A percentile compares a stretch with the other conserved stretches of the same genome.
phyloP scores from a whole-genome alignment of 2,113 vertebrate genomes.

The Etheostoma cragini region DNA sequence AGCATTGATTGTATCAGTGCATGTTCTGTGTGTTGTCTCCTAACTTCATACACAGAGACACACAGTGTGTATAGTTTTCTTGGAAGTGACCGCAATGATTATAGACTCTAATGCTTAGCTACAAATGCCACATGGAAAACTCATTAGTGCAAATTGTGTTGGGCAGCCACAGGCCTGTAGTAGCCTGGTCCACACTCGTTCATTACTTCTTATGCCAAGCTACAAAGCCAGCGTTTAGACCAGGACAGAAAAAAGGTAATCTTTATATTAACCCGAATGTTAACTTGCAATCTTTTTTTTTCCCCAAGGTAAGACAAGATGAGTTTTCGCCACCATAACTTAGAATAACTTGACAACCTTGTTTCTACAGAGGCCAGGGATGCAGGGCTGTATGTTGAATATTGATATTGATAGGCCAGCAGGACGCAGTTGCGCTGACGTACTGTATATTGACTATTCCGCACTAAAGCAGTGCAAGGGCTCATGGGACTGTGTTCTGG shows the following conservation, averaged over 20 bases:
- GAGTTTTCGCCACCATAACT: slow-evolving; percentile 18
- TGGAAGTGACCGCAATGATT: slow-evolving; percentile 57
- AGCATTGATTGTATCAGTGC: slow-evolving; percentile 46
- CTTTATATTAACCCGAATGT: not conserved
- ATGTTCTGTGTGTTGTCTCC: slow-evolving; percentile 20
- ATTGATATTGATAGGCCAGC: not conserved
- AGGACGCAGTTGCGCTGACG: too few relatives aligned
- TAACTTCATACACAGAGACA: slow-evolving; percentile 25
- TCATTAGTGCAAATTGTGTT: slow-evolving; percentile 62
- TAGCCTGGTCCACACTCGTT: slow-evolving; percentile 16
- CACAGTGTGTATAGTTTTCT: slow-evolving; percentile 45
- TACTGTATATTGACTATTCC: not conserved
- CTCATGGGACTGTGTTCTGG: too few relatives aligned
- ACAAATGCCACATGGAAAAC: slow-evolving; percentile 75
- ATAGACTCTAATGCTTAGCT: slow-evolving; percentile 60
- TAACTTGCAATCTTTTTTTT: not conserved
- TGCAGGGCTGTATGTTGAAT: not conserved
- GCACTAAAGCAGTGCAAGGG: too few relatives aligned
- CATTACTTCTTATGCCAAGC: slow-evolving; percentile 30
- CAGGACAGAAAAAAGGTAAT: slow-evolving; percentile 18
- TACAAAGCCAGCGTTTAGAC: slow-evolving; percentile 14
- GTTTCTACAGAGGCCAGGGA: not conserved
- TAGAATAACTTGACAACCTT: slow-evolving; percentile 20
- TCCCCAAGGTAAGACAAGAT: not conserved
- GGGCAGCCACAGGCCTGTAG: slow-evolving; percentile 40